Evolutionary conservation across 1,140 invertebrate genomes (phyloP), one percentile per base, ranked within the genome.

Genomic region (Drosophila subpulchrella): DNA sequence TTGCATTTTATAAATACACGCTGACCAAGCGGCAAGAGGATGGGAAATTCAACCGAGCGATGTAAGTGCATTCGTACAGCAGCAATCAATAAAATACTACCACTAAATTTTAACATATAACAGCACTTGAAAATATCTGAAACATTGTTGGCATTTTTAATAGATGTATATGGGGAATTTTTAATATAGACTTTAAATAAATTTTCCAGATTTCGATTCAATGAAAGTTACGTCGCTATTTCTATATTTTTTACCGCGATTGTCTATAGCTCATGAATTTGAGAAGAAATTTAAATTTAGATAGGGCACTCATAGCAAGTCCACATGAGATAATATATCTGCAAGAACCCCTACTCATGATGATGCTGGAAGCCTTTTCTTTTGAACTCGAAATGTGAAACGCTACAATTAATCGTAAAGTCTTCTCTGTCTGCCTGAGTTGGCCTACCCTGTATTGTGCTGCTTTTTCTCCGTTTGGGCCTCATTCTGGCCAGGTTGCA

Each of bases 331-430:
- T 83, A 79, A 71, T 67, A 63, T 84, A 79, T 83, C 77, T 75
- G 60, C 38, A 39, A 39, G 36, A 38, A 13, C 11, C 38, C 38
- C 38, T 39, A 4, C 56, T 63, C 34, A 41, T 30, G 41, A 38
- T 47, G 48, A 15, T 47, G 61, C 74, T 58, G 39, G 34, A 34
- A 75, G 54, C 60, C 59, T 75, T 85, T 85, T 81, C 81, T 85
- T 81, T 81, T 85, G 77, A 81, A 81, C 77, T 81, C 67, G 63
- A 81, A 70, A 85, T 67, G 74, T 85, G 85, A 85, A 85, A 85
- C 78, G 81, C 68, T 81, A 74, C 77, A 85, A 85, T 85, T 85
- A 85, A 76, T 81, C 62, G 70, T 78, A 81, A 71, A 77, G 81
- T 81, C 67, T 70, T 79, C 57, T 72, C 60, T 36, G 57, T 38